Conservation (phyloP, 2,797 vertebrate species). For the Spinus olivaceus region DNA sequence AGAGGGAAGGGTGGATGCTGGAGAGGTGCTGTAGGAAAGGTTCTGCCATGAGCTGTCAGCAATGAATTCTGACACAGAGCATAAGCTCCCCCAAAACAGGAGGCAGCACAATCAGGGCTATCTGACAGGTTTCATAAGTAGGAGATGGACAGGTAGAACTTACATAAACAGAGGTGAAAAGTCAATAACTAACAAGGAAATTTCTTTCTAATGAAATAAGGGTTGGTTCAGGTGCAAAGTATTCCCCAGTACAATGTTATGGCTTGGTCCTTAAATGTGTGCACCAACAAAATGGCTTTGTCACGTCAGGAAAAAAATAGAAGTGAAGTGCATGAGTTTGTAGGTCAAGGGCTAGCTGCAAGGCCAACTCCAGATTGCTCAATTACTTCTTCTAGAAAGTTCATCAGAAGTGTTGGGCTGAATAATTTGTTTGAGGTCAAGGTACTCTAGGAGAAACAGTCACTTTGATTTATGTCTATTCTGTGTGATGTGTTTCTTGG, state of each 20-base stretch:
- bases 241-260: background rate
- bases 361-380: background rate
- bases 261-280: background rate
- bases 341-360: background rate
- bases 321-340: background rate
- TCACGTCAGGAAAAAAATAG: background rate
- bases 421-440: background rate
- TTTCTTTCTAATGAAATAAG: background rate
- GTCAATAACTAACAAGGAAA: background rate
- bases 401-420: background rate
- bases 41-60: background rate
- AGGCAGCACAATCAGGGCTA: background rate
- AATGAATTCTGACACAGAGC: background rate
- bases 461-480: background rate
- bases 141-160: background rate
- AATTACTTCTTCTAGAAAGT: slow-evolving; percentile 2
- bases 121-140: background rate
- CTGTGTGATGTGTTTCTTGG: background rate
- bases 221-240: background rate
- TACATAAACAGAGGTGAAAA: background rate
- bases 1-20: background rate
- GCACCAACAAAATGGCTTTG: background rate
- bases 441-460: background rate
- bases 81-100: background rate
- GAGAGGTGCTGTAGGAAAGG: background rate